Base-by-base conservation (phyloP, 2,113 vertebrate species). In the Vicugna pacos region DNA sequence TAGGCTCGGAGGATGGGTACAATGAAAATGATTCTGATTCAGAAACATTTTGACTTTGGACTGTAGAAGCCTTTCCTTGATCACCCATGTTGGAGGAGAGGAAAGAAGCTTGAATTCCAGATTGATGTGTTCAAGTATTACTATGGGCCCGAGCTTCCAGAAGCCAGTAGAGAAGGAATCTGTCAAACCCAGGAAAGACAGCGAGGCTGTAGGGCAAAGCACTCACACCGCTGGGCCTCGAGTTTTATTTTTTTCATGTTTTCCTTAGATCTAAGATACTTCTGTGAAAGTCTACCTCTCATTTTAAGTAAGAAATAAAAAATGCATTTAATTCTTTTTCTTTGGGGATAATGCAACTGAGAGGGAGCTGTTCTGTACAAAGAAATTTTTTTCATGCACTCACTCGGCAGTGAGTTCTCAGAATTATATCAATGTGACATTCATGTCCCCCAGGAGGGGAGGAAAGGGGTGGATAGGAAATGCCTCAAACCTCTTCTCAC, bases 11-110 rank as follows among this genome's bases (percentile, higher is more conserved):
- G 98, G 98, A 99, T 65, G 98, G 98, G 98, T 98, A 98, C 97
- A 99, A 99, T n/a, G 99, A 99, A 97, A 99, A 99, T 35, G 99
- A 99, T 98, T 99, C 99, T 0, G 99, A 99, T 98, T 99, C 99
- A 0, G 99, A 99, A 98, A 99, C 99, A 0, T 99, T 99, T 98
- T 99, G 99, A 99, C 98, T 98, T 96, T 91, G 96, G 73, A 93
- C 84, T 93, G 81, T 42, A 64, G 64, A 87, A 69, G 75, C 46
- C 56, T 92, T 79, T 94, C 58, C 76, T 86, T 87, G 32, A 50
- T 77, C 38, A n/a, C 56, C 62, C 19, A 0, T 79, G 54, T 80
- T 83, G 86, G 81, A 94, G 88, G 64, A 96, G 96, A 77, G 93
- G 52, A 70, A 94, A 96, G 96, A 62, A 81, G 87, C 95, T 97